Conservation (phyloP, 2,888 invertebrate species). For the Boloria euphrosyne region DNA sequence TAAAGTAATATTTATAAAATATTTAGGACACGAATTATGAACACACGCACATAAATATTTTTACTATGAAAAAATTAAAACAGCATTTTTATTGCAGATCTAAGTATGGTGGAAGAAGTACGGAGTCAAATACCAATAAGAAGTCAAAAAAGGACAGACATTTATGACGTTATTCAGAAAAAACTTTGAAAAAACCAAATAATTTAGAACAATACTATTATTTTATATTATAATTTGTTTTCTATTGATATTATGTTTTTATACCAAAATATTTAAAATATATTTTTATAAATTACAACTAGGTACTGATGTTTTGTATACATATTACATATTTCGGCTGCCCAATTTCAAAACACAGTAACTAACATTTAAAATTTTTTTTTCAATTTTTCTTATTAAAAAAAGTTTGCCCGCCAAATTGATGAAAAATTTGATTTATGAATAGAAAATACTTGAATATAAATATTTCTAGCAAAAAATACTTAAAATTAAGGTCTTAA, state of each 20-base stretch:
- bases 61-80: no score
- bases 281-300: neutral
- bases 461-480: no score
- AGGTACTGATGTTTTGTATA: constrained; percentile 11
- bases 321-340: constrained; percentile 10
- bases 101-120: constrained; percentile 87
- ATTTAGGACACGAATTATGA: no score
- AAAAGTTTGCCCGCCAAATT: no score
- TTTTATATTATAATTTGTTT: neutral
- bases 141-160: constrained; percentile 87
- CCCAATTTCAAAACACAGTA: no score
- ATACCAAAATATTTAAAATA: neutral
- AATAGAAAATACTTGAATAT: no score
- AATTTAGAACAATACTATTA: neutral
- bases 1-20: no score
- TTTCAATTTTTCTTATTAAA: no score
- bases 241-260: constrained; percentile 1
- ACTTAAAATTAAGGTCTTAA: no score
- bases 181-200: constrained; percentile 17
- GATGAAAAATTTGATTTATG: no score
- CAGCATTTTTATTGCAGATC: constrained; percentile 80
- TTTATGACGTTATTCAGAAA: constrained; percentile 81
- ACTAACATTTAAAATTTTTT: no score
- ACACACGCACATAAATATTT: no score
- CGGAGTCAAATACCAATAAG: constrained; percentile 92